Conservation (phyloP, 2,797 vertebrate species). For the Neostethus bicornis region DNA sequence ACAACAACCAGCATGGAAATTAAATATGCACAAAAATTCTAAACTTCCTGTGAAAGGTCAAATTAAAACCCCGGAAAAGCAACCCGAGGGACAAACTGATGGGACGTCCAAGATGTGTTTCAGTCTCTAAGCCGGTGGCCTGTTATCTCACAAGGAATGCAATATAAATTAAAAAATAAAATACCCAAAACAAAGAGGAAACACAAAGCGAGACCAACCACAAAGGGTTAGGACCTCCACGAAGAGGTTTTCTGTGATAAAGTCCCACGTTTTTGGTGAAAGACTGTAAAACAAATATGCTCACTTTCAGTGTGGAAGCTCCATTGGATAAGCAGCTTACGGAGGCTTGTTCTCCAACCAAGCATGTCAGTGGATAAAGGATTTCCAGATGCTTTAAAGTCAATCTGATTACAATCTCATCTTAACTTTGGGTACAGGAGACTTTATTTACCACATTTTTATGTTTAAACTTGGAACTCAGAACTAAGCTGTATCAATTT, state of each 20-base stretch:
- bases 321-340: neutral
- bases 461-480: too few relatives aligned
- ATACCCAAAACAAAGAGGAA: slow-evolving; percentile 51
- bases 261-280: slow-evolving; percentile 4
- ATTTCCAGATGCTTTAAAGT: slow-evolving; percentile 27
- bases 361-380: slow-evolving; percentile 26
- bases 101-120: slow-evolving; percentile 48
- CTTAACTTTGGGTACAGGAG: slow-evolving; percentile 19
- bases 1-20: slow-evolving; percentile 41
- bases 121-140: slow-evolving; percentile 56
- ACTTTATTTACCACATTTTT: neutral
- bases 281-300: neutral
- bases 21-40: slow-evolving; percentile 31
- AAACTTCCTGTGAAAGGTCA: slow-evolving; percentile 63
- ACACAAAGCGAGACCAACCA: slow-evolving; percentile 40
- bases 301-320: neutral
- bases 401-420: slow-evolving; percentile 38
- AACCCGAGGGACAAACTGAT: slow-evolving; percentile 56
- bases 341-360: neutral
- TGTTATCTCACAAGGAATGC: slow-evolving; percentile 60
- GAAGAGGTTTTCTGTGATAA: slow-evolving; percentile 14
- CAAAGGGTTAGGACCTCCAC: slow-evolving; percentile 24
- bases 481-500: too few relatives aligned
- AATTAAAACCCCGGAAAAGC: slow-evolving; percentile 65
- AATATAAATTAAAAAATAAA: slow-evolving; percentile 69